Evolutionary conservation across 2,113 vertebrate species (phyloP).

Genomic region (Embiotoca jacksoni): DNA sequence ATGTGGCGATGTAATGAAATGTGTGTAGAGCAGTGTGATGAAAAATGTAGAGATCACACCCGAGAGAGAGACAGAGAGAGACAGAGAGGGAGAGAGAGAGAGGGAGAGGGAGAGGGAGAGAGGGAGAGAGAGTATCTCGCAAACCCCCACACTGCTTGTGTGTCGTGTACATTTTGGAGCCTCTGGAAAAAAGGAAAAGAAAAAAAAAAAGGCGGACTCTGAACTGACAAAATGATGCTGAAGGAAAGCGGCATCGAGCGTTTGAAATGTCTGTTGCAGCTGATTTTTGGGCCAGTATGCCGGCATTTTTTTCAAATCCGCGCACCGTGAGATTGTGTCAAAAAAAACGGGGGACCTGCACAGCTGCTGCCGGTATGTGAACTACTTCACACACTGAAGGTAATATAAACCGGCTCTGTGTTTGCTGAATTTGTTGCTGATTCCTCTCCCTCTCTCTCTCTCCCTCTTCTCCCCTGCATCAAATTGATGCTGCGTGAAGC

Average conservation of each 20-base stretch:
- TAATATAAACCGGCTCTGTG: slow-evolving; percentile 49
- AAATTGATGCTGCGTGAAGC: slow-evolving; percentile 67
- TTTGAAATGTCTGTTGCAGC: slow-evolving; percentile 52
- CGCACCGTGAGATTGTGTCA: slow-evolving; percentile 42
- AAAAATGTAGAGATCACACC: slow-evolving; percentile 69
- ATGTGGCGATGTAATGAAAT: slow-evolving; percentile 51
- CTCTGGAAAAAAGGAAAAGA: slow-evolving; percentile 11
- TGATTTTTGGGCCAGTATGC: slow-evolving; percentile 60
- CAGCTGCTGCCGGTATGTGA: slow-evolving; percentile 59
- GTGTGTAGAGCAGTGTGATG: slow-evolving; percentile 57
- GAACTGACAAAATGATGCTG: slow-evolving; percentile 22
- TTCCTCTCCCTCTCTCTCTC: slow-evolving; percentile 10
- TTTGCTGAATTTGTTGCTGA: slow-evolving; percentile 37
- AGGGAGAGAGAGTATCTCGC: slow-evolving; percentile 49
- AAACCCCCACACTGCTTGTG: slow-evolving; percentile 66
- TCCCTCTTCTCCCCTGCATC: slow-evolving; percentile 46
- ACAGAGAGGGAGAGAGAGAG: slow-evolving; percentile 47
- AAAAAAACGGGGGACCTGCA: slow-evolving; percentile 35
- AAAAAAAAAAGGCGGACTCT: slow-evolving; percentile 6
- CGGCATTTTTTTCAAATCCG: slow-evolving; percentile 59
- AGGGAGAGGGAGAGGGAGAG: slow-evolving; percentile 53
- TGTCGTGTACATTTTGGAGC: slow-evolving; percentile 70
- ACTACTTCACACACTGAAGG: slow-evolving; percentile 47
- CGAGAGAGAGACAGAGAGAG: slow-evolving; percentile 41
- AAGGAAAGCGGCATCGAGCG: slow-evolving; percentile 22